Base-by-base conservation (phyloP, 2,888 invertebrate species). In the Ormyrus labotus region DNA sequence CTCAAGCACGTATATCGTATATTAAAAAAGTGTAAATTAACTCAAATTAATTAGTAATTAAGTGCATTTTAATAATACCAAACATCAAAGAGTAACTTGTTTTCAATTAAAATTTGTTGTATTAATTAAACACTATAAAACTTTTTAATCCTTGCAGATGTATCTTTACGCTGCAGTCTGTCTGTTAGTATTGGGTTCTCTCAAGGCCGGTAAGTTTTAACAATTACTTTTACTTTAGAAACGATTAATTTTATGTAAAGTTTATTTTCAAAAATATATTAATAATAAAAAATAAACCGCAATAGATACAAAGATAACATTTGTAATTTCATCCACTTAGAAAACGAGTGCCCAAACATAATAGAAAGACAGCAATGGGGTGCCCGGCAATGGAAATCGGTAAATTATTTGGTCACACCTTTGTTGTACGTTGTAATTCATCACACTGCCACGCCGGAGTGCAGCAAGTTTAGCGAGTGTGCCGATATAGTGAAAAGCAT, bases 291-390 rank as follows among this genome's bases (percentile, higher is more conserved):
- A 34, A 34, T 34, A 34, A 34, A 34, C 34, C 34, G 34, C 34
- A 34, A 34, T 34, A 34, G 34, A 34, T 34, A 34, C 0, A 34
- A 34, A 34, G 34, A 3, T 34, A 34, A 34, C 34, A 34, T 34
- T 34, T 34, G 34, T 34, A 34, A 34, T 34, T 34, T 34, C 34
- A 34, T 4, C 34, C 34, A 53, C 60, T 47, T 11, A 58, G n/a
- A n/a, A 63, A 5, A 58, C 7, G 13, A 58, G 9, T 94, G 94
- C 84, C 93, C 93, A 8, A 89, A 90, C 34, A 92, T 94, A 9
- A 91, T 94, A 13, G 88, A 91, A 1, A 93, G 93, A 85, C 88
- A 89, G 0, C 90, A 92, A 71, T 95, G 95, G 95, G 93, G 92
- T n/a, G 94, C 92, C 0, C 87, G 91, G 68, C n/a, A 50, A 11